phyloP scores from a whole-genome alignment of 2,113 vertebrate genomes.

The Sinosuthora webbiana region DNA sequence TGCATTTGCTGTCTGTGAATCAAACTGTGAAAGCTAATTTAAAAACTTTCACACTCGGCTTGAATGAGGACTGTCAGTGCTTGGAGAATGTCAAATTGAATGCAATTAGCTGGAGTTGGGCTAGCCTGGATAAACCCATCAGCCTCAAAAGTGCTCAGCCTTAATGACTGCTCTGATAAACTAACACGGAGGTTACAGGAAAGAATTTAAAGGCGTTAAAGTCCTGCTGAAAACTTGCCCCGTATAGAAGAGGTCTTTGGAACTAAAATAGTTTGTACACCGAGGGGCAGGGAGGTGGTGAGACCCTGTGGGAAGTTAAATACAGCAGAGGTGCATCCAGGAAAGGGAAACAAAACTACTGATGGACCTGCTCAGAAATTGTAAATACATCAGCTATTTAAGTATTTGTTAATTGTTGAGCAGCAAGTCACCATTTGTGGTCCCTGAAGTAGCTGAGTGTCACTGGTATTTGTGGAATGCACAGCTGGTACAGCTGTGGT shows the following conservation, averaged over 20 bases:
- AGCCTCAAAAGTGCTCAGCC: slow-evolving; percentile 22
- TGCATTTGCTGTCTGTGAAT: slow-evolving; percentile 79
- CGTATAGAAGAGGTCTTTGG: neutral
- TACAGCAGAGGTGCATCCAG: neutral
- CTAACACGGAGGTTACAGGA: slow-evolving; percentile 28
- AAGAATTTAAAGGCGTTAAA: neutral
- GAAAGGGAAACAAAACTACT: neutral
- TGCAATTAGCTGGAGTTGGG: slow-evolving; percentile 63
- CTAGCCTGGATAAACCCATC: slow-evolving; percentile 62
- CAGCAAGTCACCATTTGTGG: neutral
- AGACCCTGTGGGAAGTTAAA: neutral
- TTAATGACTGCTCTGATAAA: slow-evolving; percentile 54
- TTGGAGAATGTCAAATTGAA: slow-evolving; percentile 74
- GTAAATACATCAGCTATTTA: neutral
- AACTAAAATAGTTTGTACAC: neutral
- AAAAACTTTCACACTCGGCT: slow-evolving; percentile 80
- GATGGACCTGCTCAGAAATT: neutral
- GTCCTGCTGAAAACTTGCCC: neutral
- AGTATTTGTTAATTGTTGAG: neutral
- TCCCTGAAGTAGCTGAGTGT: neutral
- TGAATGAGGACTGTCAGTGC: slow-evolving; percentile 75
- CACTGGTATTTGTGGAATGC: neutral
- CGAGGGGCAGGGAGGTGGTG: neutral
- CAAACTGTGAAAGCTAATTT: slow-evolving; percentile 82
- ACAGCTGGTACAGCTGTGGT: neutral